These are phyloP conservation scores for Scytalopus superciliaris DNA, from an alignment of 2,113 vertebrate species.

Conservation along the genomic window DNA sequence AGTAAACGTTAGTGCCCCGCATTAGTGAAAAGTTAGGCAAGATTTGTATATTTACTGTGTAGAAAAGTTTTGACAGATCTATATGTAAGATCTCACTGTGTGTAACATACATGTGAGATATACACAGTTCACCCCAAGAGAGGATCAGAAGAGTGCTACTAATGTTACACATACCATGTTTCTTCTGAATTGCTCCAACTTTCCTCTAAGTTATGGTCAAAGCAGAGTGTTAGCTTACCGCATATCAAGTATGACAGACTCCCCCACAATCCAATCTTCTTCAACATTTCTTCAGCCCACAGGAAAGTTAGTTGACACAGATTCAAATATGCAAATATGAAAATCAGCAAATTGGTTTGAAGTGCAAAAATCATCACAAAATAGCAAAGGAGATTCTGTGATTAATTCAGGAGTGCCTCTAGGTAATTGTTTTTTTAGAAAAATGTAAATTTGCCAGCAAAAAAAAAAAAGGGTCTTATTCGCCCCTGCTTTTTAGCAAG, in stretches of 20 bases:
- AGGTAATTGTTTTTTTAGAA: neutral
- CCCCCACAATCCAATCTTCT: neutral
- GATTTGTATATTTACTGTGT: neutral
- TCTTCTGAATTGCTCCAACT: neutral
- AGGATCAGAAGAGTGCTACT: neutral
- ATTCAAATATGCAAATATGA: constrained; percentile 6
- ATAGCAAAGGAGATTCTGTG: neutral
- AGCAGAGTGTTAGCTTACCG: neutral
- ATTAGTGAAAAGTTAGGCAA: neutral
- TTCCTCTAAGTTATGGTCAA: neutral
- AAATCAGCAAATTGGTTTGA: neutral
- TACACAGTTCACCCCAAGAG: neutral
- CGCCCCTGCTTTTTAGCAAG: neutral
- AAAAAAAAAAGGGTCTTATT: neutral
- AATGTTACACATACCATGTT: neutral
- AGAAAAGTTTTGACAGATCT: neutral
- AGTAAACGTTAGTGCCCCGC: accelerated
- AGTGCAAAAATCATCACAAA: neutral
- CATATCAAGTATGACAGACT: neutral
- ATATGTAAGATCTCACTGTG: neutral
- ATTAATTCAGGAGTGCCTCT: neutral
- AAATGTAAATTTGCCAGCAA: neutral
- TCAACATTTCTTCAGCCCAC: neutral
- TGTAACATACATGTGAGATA: too few species aligned
- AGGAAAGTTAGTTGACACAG: neutral